phyloP scores from a whole-genome alignment of 2,113 vertebrate genomes.

The Nothocercus nigrocapillus region DNA sequence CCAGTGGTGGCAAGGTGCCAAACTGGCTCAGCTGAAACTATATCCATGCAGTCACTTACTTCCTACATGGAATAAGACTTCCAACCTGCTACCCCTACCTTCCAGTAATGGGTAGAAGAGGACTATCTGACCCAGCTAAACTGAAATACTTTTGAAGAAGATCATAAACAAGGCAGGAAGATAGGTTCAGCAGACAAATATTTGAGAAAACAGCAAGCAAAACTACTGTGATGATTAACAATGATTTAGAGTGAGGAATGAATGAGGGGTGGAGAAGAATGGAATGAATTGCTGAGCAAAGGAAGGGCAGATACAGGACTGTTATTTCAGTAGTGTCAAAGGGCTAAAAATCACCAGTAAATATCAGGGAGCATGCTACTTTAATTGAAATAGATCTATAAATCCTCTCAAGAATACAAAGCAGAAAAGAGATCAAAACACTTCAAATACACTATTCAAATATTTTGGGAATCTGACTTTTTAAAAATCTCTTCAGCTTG shows the following conservation, averaged over 20 bases:
- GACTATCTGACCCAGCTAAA: neutral
- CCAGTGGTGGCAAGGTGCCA: neutral
- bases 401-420: neutral
- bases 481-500: neutral
- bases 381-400: neutral
- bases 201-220: neutral
- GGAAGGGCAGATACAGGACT: neutral
- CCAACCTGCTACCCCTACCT: neutral
- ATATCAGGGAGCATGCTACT: neutral
- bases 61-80: neutral
- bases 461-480: neutral
- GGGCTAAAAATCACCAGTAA: neutral
- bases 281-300: neutral
- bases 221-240: neutral
- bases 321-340: neutral
- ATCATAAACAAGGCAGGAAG: neutral
- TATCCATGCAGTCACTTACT: neutral
- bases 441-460: neutral
- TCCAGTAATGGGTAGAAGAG: neutral
- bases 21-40: neutral
- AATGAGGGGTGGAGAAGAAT: neutral
- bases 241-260: neutral
- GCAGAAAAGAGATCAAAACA: neutral
- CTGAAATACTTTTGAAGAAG: neutral
- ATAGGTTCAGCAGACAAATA: neutral